Conservation (phyloP, 2,113 vertebrate genomes). For the Terrapene triunguis region DNA sequence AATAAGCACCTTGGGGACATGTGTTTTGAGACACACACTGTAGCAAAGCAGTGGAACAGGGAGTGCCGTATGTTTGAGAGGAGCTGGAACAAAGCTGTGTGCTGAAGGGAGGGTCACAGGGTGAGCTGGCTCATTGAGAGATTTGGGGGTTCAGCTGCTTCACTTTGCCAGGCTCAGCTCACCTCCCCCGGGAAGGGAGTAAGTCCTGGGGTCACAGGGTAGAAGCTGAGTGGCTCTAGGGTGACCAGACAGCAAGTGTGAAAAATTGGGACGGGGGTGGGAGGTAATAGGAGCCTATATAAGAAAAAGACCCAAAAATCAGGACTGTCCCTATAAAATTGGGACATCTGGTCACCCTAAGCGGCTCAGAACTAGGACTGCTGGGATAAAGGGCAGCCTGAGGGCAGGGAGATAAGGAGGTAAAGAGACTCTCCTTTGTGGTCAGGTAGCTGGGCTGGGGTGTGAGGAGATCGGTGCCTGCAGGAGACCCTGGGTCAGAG, state of each 20-base stretch:
- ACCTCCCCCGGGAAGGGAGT: neutral
- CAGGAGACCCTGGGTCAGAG: neutral
- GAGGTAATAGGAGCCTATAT: no score
- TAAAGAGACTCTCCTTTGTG: neutral
- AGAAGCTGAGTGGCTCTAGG: neutral
- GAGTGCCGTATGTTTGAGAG: fast-evolving
- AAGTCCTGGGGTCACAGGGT: neutral
- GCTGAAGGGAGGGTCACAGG: neutral
- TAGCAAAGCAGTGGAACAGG: neutral
- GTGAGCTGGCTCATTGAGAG: neutral
- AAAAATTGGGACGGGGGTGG: no score
- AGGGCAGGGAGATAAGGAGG: neutral
- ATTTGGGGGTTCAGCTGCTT: neutral
- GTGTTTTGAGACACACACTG: neutral
- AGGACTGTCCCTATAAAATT: no score
- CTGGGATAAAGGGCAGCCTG: neutral
- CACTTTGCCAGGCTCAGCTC: neutral
- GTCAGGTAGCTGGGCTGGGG: neutral
- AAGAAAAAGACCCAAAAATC: no score
- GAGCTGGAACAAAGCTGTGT: neutral
- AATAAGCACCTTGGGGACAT: neutral
- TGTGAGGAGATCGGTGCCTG: neutral
- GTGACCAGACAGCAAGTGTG: no score
- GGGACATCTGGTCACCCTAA: no score
- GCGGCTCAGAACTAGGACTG: neutral